Conservation (phyloP, 2,888 invertebrate genomes). For the Ormyrus thymus region DNA sequence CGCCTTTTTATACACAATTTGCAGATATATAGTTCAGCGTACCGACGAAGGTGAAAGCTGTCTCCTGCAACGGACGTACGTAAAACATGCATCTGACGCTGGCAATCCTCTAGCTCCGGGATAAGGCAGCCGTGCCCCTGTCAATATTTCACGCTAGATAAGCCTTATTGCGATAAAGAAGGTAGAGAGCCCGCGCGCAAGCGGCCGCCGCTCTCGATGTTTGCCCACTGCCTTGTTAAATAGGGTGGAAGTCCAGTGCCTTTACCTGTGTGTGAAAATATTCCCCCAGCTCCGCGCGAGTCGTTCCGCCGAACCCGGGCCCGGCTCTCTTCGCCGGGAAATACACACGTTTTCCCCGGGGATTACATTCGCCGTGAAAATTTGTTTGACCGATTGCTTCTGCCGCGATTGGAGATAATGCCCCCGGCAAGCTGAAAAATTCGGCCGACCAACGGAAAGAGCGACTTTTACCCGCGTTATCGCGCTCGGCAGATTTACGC, state of each 20-base stretch:
- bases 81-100: slow-evolving; percentile 56
- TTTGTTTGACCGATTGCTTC: slow-evolving; percentile 42
- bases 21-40: slow-evolving; percentile 15
- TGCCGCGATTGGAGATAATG: neutral
- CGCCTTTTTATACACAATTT: neutral
- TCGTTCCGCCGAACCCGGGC: slow-evolving; percentile 12
- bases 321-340: slow-evolving; percentile 1
- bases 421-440: slow-evolving; percentile 1
- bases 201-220: neutral
- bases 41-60: slow-evolving; percentile 52
- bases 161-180: slow-evolving; percentile 56
- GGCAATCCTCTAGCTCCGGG: slow-evolving; percentile 45
- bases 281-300: neutral
- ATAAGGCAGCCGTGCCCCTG: slow-evolving; percentile 50
- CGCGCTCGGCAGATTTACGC: slow-evolving; percentile 24
- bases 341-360: slow-evolving; percentile 3
- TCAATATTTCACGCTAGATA: slow-evolving; percentile 57
- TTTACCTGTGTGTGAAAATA: slow-evolving; percentile 13
- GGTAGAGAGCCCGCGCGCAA: slow-evolving; percentile 24
- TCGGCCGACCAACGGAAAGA: slow-evolving; percentile 2
- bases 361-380: slow-evolving; percentile 28
- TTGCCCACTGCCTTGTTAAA: slow-evolving; percentile 48
- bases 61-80: slow-evolving; percentile 48
- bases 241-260: slow-evolving; percentile 44
- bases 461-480: slow-evolving; percentile 37